These are phyloP conservation scores for Genyomyrus donnyi DNA, from an alignment of 2,113 vertebrate species.

Conservation along the genomic window DNA sequence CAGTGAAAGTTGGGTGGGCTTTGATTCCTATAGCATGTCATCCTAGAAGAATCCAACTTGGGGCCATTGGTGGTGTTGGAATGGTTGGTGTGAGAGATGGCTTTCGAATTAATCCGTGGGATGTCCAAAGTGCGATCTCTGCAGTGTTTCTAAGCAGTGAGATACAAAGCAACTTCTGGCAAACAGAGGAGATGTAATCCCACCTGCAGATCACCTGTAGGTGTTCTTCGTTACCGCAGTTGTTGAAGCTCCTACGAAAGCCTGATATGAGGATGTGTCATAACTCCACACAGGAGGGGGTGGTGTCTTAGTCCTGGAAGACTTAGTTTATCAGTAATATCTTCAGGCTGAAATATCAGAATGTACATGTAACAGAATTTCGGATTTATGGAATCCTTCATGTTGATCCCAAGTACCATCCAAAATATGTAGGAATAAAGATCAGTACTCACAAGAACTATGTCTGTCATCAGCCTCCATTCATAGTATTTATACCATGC, in stretches of 20 bases:
- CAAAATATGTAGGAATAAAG: not conserved
- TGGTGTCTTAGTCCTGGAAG: not conserved
- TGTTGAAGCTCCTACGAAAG: not conserved
- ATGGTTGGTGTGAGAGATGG: not conserved
- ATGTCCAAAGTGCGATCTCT: not conserved
- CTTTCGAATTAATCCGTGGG: not conserved
- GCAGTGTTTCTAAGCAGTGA: not conserved
- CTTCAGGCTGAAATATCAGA: not conserved
- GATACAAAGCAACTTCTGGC: not conserved
- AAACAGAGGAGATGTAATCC: not conserved
- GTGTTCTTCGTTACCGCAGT: not conserved
- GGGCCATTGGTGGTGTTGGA: not conserved
- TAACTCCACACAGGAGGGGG: not conserved
- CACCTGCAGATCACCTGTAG: not conserved
- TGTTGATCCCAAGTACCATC: not conserved
- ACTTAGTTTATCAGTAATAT: not conserved
- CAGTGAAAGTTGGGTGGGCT: not conserved
- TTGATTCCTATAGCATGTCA: not conserved
- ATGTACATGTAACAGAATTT: not conserved
- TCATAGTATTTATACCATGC: not conserved
- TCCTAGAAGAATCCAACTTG: not conserved
- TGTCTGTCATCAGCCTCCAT: not conserved
- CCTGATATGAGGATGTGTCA: not conserved
- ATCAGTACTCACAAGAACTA: not conserved
- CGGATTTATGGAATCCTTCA: not conserved